Evolutionary conservation across 2,888 invertebrate genomes (phyloP), one percentile per base, ranked within the genome.

Genomic region (Acrocyrtus sp.): DNA sequence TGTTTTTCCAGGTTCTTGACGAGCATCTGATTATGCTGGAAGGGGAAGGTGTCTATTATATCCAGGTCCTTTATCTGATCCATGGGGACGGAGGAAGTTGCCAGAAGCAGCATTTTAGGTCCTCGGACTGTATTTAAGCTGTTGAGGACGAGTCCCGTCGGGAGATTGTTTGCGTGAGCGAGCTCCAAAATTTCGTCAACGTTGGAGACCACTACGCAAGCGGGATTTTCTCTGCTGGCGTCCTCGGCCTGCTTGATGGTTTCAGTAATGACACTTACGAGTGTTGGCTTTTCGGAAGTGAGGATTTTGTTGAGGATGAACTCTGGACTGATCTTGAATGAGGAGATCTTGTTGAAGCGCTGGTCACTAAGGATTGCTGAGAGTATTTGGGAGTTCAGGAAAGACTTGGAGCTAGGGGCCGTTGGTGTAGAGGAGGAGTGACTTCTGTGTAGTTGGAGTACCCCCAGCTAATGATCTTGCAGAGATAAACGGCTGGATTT

Each of bases 181-280:
- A 50, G 5, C 4, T 21, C 29, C 53, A 68, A 19, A 3, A 68
- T 0, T 21, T 60, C 60, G 22, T 68, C 34, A 4, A 68, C 27
- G 27, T 60, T 60, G 1, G 58, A 45, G 6, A 51, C 24, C 10
- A 45, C 12, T 21, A 68, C 29, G 1, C 58, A 29, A 1, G 34
- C 21, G 10, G 39, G 50, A 2, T 41, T 41, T 27, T 53, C 53
- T n/a, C 45, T 47, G 1, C 50, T 6, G 39, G 48, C 54, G 1
- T 62, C 45, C 19, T 47, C 26, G 3, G 74, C 74, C 57, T 76
- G 76, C 6, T 41, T 47, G 3, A 73, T 21, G n/a, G 74, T 56
- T 6, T 70, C 41, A 8, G 53, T 10, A 0, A 75, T 29, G 4
- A 57, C 57, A 15, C 56, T 56, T 4, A 69, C 17, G 12, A 58